Base-by-base conservation (phyloP, 1,140 invertebrate species). In the Drosophila willistoni region DNA sequence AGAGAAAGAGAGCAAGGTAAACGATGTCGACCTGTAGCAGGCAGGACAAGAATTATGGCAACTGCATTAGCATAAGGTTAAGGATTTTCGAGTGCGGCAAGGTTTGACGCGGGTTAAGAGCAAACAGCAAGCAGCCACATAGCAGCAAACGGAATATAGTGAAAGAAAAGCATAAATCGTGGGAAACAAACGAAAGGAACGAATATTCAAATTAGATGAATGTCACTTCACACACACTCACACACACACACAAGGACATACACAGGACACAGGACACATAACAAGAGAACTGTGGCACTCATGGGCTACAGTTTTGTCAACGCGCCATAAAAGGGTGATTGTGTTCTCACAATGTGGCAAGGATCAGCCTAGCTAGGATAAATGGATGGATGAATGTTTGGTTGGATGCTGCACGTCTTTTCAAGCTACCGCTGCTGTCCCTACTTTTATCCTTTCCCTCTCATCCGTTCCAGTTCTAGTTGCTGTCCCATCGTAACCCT, bases 281-380 rank as follows among this genome's bases (percentile, higher is more conserved):
- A 47, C 44, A 51, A 51, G 17, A 51, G 44, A 19, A 84, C 80
- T 84, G 63, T 81, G 72, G 82, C 81, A 84, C 79, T 80, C 77
- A 73, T 76, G 79, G 66, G 81, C 70, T 74, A 84, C 70, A 83
- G 62, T 87, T 89, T 87, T 87, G 83, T 87, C 83, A 87, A 87
- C 84, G 81, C 56, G 54, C 36, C 57, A 41, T 64, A 54, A 81
- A 67, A 71, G 77, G 67, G 76, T 75, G 83, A 87, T 86, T 86
- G 83, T 68, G 66, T 82, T 79, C 83, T 86, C 83, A 86, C 83
- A 87, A 79, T 83, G 68, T 89, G 84, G 79, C 83, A 84, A 87
- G 83, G 84, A 71, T 68, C 78, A 51, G 10, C 36, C 12, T 13
- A 39, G 36, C 12, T 13, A 51, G 17, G 42, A 44, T 44, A 44